These are phyloP conservation scores for Oscheius sp. DNA, from an alignment of 2,888 invertebrate species.

Conservation along the genomic window DNA sequence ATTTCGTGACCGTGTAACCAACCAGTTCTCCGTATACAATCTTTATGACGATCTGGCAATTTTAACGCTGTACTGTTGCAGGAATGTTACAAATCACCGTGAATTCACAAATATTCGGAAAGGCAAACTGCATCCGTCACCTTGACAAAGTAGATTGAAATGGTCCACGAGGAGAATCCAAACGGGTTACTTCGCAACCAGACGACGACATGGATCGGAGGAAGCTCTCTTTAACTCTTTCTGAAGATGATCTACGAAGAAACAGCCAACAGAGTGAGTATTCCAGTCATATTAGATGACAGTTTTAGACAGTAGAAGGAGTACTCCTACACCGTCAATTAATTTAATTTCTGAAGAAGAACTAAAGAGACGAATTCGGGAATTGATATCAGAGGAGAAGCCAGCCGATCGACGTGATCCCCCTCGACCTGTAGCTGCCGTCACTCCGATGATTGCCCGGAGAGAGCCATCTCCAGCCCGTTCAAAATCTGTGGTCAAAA, in stretches of 20 bases:
- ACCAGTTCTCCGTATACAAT: no score
- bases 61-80: no score
- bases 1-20: no score
- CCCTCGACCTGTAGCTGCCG: constrained; percentile 5
- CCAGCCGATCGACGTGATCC: not conserved
- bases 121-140: no score
- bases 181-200: constrained; percentile 7
- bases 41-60: no score
- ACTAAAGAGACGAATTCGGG: constrained; percentile 1
- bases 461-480: not conserved
- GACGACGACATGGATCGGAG: constrained; percentile 14
- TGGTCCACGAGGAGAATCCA: no score
- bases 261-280: not conserved
- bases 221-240: constrained; percentile 27
- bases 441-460: not conserved
- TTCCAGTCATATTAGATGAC: not conserved
- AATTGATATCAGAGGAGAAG: constrained; percentile 13
- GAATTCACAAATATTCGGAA: no score
- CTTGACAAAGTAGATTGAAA: no score
- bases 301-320: constrained; percentile 9
- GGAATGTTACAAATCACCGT: no score
- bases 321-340: not conserved
- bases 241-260: constrained; percentile 22
- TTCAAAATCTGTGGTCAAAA: not conserved
- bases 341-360: constrained; percentile 5